Conservation (phyloP, 2,113 vertebrate species). For the Silurus meridionalis region DNA sequence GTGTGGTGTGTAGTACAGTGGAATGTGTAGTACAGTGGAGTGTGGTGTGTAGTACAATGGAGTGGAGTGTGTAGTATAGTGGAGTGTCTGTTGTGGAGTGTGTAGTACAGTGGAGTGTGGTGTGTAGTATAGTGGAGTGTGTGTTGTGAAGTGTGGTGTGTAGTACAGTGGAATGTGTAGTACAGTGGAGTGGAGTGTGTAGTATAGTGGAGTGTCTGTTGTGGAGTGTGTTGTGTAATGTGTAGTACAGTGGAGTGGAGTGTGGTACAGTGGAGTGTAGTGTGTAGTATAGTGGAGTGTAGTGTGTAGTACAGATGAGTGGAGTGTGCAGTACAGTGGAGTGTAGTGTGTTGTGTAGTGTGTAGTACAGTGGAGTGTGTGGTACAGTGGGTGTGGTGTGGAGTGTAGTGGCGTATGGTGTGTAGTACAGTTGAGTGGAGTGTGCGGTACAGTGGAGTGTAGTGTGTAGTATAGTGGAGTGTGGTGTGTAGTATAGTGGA, state of each 20-base stretch:
- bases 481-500: too few species aligned
- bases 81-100: not conserved
- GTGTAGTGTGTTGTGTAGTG: not conserved
- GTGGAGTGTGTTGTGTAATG: too few species aligned
- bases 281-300: too few species aligned
- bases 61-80: not conserved
- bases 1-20: not conserved
- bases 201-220: not conserved
- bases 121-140: not conserved
- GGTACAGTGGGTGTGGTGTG: too few species aligned
- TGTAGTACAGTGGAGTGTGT: too few species aligned
- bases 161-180: not conserved
- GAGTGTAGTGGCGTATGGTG: not conserved
- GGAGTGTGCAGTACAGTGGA: too few species aligned
- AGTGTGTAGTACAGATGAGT: too few species aligned
- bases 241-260: too few species aligned
- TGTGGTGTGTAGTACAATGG: not conserved
- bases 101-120: not conserved
- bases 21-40: not conserved
- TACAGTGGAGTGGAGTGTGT: not conserved
- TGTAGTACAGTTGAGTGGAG: too few species aligned
- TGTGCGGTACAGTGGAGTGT: too few species aligned
- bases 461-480: too few species aligned
- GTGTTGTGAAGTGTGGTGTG: not conserved
- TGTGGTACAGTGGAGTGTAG: too few species aligned